Evolutionary conservation across 2,888 invertebrate species (phyloP).

Genomic region (Campoplex capitator): DNA sequence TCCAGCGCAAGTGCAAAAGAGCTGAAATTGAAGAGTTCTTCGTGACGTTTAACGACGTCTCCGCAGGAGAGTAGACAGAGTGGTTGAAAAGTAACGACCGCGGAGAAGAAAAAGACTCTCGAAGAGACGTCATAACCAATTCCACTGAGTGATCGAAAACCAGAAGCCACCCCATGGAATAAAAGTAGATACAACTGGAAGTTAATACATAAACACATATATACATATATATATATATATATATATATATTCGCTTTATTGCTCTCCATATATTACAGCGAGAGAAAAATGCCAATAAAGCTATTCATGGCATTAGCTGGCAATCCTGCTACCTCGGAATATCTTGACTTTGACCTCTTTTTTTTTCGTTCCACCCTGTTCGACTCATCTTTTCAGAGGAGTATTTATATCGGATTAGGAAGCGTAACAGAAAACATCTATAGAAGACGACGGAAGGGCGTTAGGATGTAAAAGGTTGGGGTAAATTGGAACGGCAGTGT

Average conservation of each 20-base stretch:
- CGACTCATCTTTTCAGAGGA: neutral
- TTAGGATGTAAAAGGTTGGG: neutral
- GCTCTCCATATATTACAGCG: neutral
- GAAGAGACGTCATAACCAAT: slow-evolving; percentile 20
- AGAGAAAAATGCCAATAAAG: slow-evolving; percentile 41
- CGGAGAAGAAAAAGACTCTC: slow-evolving; percentile 1
- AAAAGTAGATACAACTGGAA: neutral
- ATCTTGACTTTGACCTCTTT: slow-evolving; percentile 5
- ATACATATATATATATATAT: neutral
- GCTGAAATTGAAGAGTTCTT: slow-evolving; percentile 16
- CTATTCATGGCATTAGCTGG: slow-evolving; percentile 50
- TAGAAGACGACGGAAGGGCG: neutral
- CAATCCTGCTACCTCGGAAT: slow-evolving; percentile 21
- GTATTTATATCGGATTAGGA: slow-evolving; percentile 62
- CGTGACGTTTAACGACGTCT: neutral
- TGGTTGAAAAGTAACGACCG: slow-evolving; percentile 21
- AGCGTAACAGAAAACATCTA: slow-evolving; percentile 35
- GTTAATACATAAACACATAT: neutral
- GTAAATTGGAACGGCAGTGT: slow-evolving; percentile 36
- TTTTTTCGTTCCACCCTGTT: slow-evolving; percentile 14
- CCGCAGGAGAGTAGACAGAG: slow-evolving; percentile 1
- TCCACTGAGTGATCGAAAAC: slow-evolving; percentile 36
- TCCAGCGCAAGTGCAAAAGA: neutral
- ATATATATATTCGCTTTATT: neutral
- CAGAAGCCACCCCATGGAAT: neutral